Base-by-base conservation (phyloP, 2,113 vertebrate genomes). In the Aleadryas rufinucha region DNA sequence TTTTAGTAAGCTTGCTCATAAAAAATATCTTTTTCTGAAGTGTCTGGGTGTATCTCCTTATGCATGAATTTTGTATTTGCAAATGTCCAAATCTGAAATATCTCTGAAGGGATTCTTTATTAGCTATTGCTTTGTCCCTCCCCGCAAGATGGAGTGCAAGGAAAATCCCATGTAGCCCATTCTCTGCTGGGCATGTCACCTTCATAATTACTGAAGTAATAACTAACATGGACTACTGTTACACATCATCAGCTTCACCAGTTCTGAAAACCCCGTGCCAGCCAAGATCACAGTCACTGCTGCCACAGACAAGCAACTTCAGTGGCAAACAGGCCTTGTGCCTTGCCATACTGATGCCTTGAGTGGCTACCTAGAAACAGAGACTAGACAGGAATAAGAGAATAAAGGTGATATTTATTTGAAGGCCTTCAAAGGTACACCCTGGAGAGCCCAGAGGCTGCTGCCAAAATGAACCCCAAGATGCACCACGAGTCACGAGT, bases 21-120 rank as follows among this genome's bases (percentile, higher is more conserved):
- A 94, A 76, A 89, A 89, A 95, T 20, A 57, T 52, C 66, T 85
- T 90, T 6, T n/a, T 92, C 52, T 53, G 78, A 93, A 89, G 33
- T 45, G 37, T 87, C 54, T 69, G 80, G 64, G 74, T 76, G 87
- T 85, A 66, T 23, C 65, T 33, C 12, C 33, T 88, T 33, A 4
- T 54, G 68, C 27, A 87, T 16, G 21, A 74, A 59, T 80, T 76
- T 54, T 76, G 9, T 47, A 75, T 54, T 90, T 90, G 37, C 16
- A 69, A 57, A 56, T 14, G 33, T 70, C 47, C 30, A 66, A 30
- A 69, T 61, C 50, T 83, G 47, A 87, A 76, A 79, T 72, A 68
- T 8, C 47, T 93, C 35, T 33, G 10, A 39, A 64, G 60, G 35
- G 27, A 87, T 84, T 91, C 56, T 68, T 19, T 82, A 9, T 64